Percentiles rank a stretch among this genome's conserved stretches.
Evolutionary conservation across 2,888 invertebrate genomes (phyloP).

Genomic region (Girardia tigrina): DNA sequence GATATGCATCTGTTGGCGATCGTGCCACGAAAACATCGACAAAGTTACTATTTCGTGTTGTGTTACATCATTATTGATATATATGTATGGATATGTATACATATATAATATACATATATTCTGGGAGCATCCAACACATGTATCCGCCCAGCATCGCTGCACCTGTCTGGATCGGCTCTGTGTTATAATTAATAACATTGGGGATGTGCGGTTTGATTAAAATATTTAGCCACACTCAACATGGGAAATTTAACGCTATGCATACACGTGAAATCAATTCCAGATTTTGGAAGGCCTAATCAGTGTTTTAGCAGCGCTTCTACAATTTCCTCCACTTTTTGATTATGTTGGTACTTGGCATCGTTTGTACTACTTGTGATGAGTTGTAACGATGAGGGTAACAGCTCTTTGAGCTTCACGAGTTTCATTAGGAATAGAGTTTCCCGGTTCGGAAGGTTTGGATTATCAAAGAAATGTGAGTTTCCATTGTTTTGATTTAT

Average conservation of each 20-base stretch:
- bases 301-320: not conserved
- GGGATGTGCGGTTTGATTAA: conserved; percentile 20
- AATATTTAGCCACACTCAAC: conserved; percentile 18
- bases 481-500: too few relatives aligned
- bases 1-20: conserved; percentile 8
- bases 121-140: not conserved
- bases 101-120: not conserved
- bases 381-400: conserved; percentile 4
- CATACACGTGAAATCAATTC: conserved; percentile 20
- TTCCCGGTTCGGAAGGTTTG: conserved; percentile 1
- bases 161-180: conserved; percentile 17
- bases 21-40: conserved; percentile 9
- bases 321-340: not conserved
- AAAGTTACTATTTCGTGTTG: not conserved
- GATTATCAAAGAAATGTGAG: conserved; percentile 15
- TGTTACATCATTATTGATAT: conserved; percentile 23
- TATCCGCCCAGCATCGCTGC: not conserved
- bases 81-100: not conserved
- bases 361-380: not conserved
- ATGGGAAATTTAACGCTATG: conserved; percentile 17
- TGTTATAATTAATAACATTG: conserved; percentile 16
- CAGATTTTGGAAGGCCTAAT: not conserved
- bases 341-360: not conserved
- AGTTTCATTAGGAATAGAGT: conserved; percentile 7
- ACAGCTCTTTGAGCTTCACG: not conserved